Conservation (phyloP, 2,113 vertebrate genomes). For the Lipotes vexillifer region DNA sequence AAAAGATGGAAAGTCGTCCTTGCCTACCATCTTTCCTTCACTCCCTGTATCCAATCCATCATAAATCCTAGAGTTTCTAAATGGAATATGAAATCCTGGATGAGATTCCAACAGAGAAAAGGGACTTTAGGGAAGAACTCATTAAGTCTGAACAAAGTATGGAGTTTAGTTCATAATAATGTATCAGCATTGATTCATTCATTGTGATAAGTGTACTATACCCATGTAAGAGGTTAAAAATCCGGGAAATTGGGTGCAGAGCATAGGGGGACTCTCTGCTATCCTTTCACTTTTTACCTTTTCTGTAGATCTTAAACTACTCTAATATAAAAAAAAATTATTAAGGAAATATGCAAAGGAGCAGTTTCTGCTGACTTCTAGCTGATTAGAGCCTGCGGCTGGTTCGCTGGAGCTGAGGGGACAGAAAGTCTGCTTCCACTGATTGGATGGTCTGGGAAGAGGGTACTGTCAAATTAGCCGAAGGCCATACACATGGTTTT, state of each 20-base stretch:
- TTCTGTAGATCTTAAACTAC: background rate
- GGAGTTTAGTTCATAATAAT: background rate
- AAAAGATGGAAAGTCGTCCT: background rate
- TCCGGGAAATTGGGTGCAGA: background rate
- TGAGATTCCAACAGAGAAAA: background rate
- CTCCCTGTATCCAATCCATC: background rate
- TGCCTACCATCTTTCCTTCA: background rate
- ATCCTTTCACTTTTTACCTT: background rate
- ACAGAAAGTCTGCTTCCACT: background rate
- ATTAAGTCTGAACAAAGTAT: background rate
- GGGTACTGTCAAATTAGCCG: background rate
- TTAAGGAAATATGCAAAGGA: background rate
- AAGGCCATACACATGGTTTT: background rate
- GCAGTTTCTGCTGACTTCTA: background rate
- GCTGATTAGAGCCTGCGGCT: background rate
- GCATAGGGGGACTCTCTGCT: background rate
- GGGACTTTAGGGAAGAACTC: accelerated
- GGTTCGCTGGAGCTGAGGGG: background rate
- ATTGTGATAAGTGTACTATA: too few species aligned
- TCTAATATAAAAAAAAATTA: background rate
- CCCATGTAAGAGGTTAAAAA: background rate
- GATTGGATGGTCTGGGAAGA: background rate
- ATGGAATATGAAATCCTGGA: background rate
- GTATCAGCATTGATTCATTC: background rate
- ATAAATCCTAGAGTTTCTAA: background rate